Evolutionary conservation across 2,113 vertebrate genomes (phyloP).

Genomic region (Scolopax mira): DNA sequence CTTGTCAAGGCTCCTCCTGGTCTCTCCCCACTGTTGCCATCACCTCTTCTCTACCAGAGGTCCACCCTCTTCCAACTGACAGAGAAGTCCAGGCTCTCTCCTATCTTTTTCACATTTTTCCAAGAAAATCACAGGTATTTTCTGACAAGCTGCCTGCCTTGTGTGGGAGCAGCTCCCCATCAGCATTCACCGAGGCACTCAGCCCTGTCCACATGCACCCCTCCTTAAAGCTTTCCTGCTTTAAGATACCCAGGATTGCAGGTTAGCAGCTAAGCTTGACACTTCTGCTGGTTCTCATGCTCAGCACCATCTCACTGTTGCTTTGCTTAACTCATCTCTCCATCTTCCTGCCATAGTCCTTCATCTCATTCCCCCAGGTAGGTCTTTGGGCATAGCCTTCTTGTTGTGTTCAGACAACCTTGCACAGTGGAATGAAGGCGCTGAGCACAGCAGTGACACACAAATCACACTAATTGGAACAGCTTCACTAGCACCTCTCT

Average conservation of each 20-base stretch:
- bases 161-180: background rate
- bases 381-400: background rate
- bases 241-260: background rate
- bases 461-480: background rate
- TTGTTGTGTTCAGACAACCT: background rate
- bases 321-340: background rate
- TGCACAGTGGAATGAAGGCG: background rate
- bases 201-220: background rate
- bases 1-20: background rate
- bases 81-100: background rate
- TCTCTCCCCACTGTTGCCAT: background rate
- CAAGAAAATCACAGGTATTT: background rate
- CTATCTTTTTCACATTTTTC: background rate
- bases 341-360: background rate
- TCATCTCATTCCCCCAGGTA: rapidly evolving
- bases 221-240: background rate
- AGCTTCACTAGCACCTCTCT: background rate
- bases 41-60: background rate
- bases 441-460: background rate
- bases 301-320: background rate
- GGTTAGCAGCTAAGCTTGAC: background rate
- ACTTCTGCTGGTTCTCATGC: background rate
- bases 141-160: background rate
- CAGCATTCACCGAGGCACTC: background rate
- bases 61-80: background rate